phyloP scores from a whole-genome alignment of 2,888 invertebrate species.

The Biston stratarius region DNA sequence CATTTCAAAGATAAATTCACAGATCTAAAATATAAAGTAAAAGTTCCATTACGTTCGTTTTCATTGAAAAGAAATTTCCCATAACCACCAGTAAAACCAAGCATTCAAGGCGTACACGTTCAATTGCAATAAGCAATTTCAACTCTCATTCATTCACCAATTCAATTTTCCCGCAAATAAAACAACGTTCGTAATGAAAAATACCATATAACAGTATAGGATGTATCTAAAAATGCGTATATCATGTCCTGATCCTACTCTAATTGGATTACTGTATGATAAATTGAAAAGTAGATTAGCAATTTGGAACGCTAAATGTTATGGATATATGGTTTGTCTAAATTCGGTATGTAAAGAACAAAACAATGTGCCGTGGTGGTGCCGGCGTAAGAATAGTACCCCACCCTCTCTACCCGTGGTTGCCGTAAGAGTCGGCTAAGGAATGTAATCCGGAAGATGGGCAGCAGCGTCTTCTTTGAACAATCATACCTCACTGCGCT shows the following conservation, averaged over 20 bases:
- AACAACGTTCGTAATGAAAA: constrained; percentile 27
- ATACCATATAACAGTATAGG: constrained; percentile 4
- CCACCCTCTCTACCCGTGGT: no score
- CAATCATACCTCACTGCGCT: no score
- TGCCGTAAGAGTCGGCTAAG: no score
- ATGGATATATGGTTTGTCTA: constrained; percentile 10
- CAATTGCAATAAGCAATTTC: constrained; percentile 20
- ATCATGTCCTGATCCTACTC: constrained; percentile 15
- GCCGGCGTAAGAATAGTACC: no score
- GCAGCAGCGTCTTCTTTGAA: no score
- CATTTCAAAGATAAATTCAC: no score
- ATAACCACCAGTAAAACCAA: background rate
- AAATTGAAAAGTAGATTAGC: constrained; percentile 30
- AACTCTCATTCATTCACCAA: constrained; percentile 21
- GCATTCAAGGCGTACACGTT: background rate
- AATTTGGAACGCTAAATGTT: constrained; percentile 25
- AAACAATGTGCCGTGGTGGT: no score
- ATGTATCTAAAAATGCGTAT: constrained; percentile 15
- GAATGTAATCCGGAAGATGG: no score
- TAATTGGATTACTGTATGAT: constrained; percentile 36
- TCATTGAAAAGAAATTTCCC: background rate
- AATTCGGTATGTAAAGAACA: no score
- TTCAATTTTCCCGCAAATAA: constrained; percentile 24
- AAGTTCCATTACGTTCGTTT: no score
- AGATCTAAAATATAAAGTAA: no score